These are phyloP conservation scores for Hoplostethus mediterraneus DNA, from an alignment of 2,797 vertebrate genomes.

Conservation along the genomic window DNA sequence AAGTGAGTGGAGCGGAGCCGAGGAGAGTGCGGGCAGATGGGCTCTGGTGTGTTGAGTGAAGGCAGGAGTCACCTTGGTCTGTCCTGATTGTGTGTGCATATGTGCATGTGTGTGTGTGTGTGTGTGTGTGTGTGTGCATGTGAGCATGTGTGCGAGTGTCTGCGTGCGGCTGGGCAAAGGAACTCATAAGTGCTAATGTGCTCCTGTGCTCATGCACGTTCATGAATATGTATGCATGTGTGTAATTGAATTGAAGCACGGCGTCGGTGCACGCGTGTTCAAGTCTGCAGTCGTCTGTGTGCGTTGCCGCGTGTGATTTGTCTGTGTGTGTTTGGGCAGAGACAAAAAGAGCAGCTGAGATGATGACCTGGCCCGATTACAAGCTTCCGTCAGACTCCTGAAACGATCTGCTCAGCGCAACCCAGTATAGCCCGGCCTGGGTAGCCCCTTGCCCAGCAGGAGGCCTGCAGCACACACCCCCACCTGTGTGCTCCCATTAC, in stretches of 20 bases:
- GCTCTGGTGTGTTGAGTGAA: conserved; percentile 74
- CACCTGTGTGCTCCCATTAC: conserved; percentile 81
- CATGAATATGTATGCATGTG: conserved; percentile 41
- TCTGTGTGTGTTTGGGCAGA: conserved; percentile 32
- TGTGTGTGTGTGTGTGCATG: conserved; percentile 32
- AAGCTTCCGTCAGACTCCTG: conserved; percentile 47
- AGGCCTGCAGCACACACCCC: conserved; percentile 64
- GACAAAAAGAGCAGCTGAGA: conserved; percentile 46
- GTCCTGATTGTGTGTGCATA: conserved; percentile 62
- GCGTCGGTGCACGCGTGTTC: conserved; percentile 9
- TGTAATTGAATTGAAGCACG: conserved; percentile 28
- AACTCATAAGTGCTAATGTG: conserved; percentile 45
- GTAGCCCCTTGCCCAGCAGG: conserved; percentile 59
- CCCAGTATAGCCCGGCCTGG: conserved; percentile 60
- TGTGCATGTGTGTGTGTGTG: background rate
- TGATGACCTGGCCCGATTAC: conserved; percentile 70
- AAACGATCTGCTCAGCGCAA: conserved; percentile 41
- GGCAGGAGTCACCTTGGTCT: conserved; percentile 82
- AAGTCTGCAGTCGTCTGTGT: conserved; percentile 39
- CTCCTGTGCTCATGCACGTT: conserved; percentile 46
- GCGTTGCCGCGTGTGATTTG: conserved; percentile 31
- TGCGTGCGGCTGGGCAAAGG: conserved; percentile 28
- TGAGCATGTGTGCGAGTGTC: conserved; percentile 7
- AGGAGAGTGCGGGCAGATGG: conserved; percentile 73
- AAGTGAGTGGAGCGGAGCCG: conserved; percentile 49